Evolutionary conservation across 2,888 invertebrate species (phyloP), one percentile per base, ranked within the genome.

Genomic region (Ophion costatus): DNA sequence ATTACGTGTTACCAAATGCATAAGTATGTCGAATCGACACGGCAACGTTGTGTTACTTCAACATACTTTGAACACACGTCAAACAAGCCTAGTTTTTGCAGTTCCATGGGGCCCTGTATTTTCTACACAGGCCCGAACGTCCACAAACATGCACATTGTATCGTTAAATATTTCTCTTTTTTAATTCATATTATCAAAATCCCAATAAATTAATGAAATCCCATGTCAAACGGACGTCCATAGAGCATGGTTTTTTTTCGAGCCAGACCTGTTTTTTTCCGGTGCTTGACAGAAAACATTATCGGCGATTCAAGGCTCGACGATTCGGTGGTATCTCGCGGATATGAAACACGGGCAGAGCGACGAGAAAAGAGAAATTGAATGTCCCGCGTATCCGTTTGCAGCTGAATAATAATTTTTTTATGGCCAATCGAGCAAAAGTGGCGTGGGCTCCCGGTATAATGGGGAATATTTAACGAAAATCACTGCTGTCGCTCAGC

Each of bases 401-500:
- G n/a, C 64, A 64, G 29, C 64, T 11, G 51, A 64, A n/a, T 20
- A 75, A 75, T 75, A 57, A 9, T 67, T 69, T 42, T 45, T 63
- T 75, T 63, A 51, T 57, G 45, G 67, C 61, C 10, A 45, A 61
- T 45, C 11, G 33, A 67, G 45, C 59, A n/a, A 78, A 59, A 70
- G 67, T 56, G 17, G 38, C 45, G 24, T n/a, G 0, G 1, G 20
- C 57, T 57, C 17, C 29, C 11, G 10, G 59, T 10, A 11, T 20
- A 24, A 17, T 9, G 56, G 59, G 24, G 20, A 59, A 59, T 24
- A 38, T 75, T 57, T 45, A 17, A 73, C 29, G 45, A 64, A 64
- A 64, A 80, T 70, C 69, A 75, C 70, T 51, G 14, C 75, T 79
- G 75, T 79, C 83, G 64, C 61, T 11, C 33, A 14, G 57, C 14